These are phyloP conservation scores for Gymnodraco acuticeps DNA, from an alignment of 2,797 vertebrate genomes.

Conservation along the genomic window DNA sequence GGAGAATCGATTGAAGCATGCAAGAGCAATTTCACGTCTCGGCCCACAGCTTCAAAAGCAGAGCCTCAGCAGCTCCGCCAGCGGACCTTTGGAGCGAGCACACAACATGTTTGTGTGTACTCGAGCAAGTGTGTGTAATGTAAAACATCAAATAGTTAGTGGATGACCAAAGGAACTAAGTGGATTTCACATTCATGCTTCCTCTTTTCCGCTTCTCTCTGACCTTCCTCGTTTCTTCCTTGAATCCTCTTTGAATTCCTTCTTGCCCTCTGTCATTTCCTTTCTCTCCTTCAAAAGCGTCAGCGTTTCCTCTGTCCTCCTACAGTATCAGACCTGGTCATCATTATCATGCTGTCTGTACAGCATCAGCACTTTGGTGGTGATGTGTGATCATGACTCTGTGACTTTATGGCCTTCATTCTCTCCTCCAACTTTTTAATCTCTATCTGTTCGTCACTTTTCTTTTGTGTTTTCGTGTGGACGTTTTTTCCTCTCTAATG, in stretches of 20 bases:
- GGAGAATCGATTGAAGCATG: constrained; percentile 63
- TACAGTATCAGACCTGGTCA: constrained; percentile 39
- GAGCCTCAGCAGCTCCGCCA: constrained; percentile 10
- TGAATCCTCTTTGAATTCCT: constrained; percentile 22
- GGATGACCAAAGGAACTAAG: constrained; percentile 11
- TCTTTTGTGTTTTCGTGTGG: neutral
- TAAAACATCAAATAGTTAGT: constrained; percentile 1
- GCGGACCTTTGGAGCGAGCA: constrained; percentile 15
- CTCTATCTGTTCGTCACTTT: neutral
- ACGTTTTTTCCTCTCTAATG: constrained; percentile 11
- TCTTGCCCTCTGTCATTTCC: constrained; percentile 46
- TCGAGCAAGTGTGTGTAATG: constrained; percentile 17
- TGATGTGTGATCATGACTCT: constrained; percentile 18
- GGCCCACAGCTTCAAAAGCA: constrained; percentile 43
- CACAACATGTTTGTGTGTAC: constrained; percentile 7
- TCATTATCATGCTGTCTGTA: constrained; percentile 39
- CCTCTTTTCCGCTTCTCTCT: constrained; percentile 22
- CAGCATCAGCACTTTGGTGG: constrained; percentile 45
- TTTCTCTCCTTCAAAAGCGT: constrained; percentile 43
- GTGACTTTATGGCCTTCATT: constrained; percentile 3
- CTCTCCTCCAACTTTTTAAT: neutral
- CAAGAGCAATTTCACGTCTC: constrained; percentile 68
- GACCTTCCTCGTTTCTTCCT: constrained; percentile 48
- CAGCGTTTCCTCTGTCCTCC: constrained; percentile 58
- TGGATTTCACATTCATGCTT: constrained; percentile 43